Evolutionary conservation across 2,797 vertebrate species (phyloP), one percentile per base, ranked within the genome.

Genomic region (Acrocephalus scirpaceus): DNA sequence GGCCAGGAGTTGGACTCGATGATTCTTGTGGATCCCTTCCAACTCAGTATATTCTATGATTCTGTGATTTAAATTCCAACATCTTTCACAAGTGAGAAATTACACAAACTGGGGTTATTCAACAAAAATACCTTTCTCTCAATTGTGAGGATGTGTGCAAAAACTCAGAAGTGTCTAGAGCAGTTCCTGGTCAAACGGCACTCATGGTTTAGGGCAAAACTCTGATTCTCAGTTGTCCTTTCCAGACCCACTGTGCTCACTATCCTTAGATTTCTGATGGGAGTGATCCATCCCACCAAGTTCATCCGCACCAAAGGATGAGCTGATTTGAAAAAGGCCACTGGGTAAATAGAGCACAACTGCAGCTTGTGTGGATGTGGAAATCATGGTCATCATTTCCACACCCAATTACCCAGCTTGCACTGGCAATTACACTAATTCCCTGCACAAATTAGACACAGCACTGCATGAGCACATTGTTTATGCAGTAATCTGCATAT

Each of bases 321-420:
- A 36, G 40, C 44, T 56, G 3, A 14, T 48, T 30, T 42, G 40
- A 85, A 84, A 89, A 75, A 86, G 48, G 14, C 45, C 25, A 20
- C 26, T 25, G 10, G 32, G n/a, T 69, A 92, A 86, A 91, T 47
- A 83, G 84, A 77, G 44, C 15, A 1, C 45, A 48, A 79, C 21
- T 6, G 57, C 75, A 48, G 66, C 54, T 82, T 60, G n/a, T 34
- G 32, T 4, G 19, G 67, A 79, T 93, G 69, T 9, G 7, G 78
- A 91, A 94, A 86, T 54, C 54, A 44, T 4, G 56, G 38, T 50
- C 57, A 36, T 89, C 67, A 77, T 87, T 96, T 95, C 81, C 96
- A 94, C 86, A 91, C 86, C 30, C 83, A 84, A 93, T 95, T 95
- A 95, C 83, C 58, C 71, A 82, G 19, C 64, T 87, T 96, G 88